phyloP scores from a whole-genome alignment of 2,888 invertebrate genomes.

The Hypomecis atomaria region DNA sequence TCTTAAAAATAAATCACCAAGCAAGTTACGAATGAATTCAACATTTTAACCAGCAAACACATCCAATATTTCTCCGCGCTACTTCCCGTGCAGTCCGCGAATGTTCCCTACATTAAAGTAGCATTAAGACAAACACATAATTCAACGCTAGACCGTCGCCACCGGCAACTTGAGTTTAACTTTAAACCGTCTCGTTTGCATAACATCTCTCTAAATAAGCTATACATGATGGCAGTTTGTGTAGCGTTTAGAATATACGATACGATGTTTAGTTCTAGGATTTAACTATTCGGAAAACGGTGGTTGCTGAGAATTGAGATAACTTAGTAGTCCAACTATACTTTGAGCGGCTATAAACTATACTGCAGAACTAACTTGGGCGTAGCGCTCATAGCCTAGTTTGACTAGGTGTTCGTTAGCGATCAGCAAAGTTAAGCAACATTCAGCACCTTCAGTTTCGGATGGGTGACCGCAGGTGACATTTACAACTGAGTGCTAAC shows the following conservation, averaged over 20 bases:
- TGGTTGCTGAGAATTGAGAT: too few relatives aligned
- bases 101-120: slow-evolving; percentile 19
- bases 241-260: slow-evolving; percentile 9
- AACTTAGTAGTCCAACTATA: too few relatives aligned
- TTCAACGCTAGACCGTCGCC: slow-evolving; percentile 18
- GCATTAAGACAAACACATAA: slow-evolving; percentile 31
- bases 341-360: too few relatives aligned
- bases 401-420: too few relatives aligned
- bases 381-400: too few relatives aligned
- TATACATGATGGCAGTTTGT: slow-evolving; percentile 8
- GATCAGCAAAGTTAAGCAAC: too few relatives aligned
- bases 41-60: neutral
- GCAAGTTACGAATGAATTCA: neutral
- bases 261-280: slow-evolving; percentile 2
- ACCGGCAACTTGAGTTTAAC: slow-evolving; percentile 32
- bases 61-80: neutral
- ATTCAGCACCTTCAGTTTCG: too few relatives aligned
- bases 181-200: slow-evolving; percentile 30
- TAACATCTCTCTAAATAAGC: slow-evolving; percentile 34
- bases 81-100: neutral
- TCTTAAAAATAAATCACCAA: neutral
- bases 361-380: too few relatives aligned
- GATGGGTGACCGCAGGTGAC: too few relatives aligned
- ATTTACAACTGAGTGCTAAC: too few relatives aligned
- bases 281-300: too few relatives aligned